Conservation (phyloP, 1,140 invertebrate species). For the Diorhabda elongata region DNA sequence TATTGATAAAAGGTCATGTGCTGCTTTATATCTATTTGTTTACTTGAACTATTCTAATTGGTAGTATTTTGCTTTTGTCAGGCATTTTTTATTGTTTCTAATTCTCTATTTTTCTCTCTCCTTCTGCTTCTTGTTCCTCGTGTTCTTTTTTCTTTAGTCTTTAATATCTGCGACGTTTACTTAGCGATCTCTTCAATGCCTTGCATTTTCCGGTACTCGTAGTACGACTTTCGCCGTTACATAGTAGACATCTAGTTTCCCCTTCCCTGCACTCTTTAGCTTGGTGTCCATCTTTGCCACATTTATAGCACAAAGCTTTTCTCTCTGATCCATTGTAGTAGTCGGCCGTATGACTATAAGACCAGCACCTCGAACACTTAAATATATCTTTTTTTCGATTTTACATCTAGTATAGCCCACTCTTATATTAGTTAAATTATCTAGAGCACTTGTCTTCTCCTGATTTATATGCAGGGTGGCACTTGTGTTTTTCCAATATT, state of each 20-base stretch:
- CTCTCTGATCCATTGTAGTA: conserved; percentile 23
- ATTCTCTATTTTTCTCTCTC: not conserved
- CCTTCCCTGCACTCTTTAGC: conserved; percentile 14
- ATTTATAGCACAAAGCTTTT: conserved; percentile 15
- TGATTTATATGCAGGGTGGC: too few relatives aligned
- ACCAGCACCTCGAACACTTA: conserved; percentile 27
- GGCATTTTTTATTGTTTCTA: not conserved
- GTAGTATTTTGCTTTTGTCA: not conserved
- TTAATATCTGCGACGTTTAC: not conserved
- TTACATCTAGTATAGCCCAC: conserved; percentile 4
- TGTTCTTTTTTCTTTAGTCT: not conserved
- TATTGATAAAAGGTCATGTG: not conserved
- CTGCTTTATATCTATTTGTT: not conserved
- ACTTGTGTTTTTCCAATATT: too few relatives aligned
- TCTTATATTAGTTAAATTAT: too few relatives aligned
- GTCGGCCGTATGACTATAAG: conserved; percentile 5
- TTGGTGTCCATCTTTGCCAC: conserved; percentile 22
- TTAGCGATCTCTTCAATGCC: not conserved
- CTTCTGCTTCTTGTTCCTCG: not conserved
- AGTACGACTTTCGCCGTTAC: not conserved
- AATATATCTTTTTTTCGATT: conserved; percentile 13
- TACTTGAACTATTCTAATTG: not conserved
- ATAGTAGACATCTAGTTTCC: not conserved
- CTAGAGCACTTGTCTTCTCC: too few relatives aligned
- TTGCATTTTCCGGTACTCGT: not conserved